Evolutionary conservation across 2,888 invertebrate genomes (phyloP), one percentile per base, ranked within the genome.

Genomic region (Eristalinus aeneus): DNA sequence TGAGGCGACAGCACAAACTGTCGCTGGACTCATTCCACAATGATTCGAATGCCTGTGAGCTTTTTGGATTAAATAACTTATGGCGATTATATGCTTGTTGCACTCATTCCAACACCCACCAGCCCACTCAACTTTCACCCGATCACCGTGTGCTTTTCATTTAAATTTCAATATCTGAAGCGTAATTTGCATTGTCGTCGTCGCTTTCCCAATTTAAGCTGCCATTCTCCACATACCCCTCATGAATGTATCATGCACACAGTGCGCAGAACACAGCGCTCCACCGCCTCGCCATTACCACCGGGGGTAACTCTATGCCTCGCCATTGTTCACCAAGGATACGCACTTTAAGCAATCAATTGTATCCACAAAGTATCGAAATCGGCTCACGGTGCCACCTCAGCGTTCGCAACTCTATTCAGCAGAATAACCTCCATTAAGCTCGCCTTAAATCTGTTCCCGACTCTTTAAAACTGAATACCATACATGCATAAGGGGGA

Each of bases 391-490:
- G 8, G 46, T 16, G 46, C 16, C 46, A 6, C 16, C 16, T 8
- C 46, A 46, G 16, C 6, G 16, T 46, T 46, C 46, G 16, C 46
- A 16, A 16, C 46, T 46, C 16, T 8, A 46, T 16, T 46, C 46
- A 27, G 22, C 64, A 46, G 61, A 16, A 64, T 71, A 75, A 67
- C 71, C 65, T 58, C 79, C 67, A 72, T 68, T 72, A 39, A 72
- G 8, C 22, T 16, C 22, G 1, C 34, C 67, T 79, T 53, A 67
- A 72, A 72, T 76, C 67, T 22, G 71, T 75, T 80, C 34, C 53
- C 36, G 20, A 75, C 60, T 71, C 72, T 75, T 79, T 75, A 75
- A 84, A 75, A 67, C 34, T 58, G 68, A 63, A 72, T 71, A 67
- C 34, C 23, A 39, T 63, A 9, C 61, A 69, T 46, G 53, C 71